Evolutionary conservation across 2,113 vertebrate genomes (phyloP).

Genomic region (Lamprotornis superbus): DNA sequence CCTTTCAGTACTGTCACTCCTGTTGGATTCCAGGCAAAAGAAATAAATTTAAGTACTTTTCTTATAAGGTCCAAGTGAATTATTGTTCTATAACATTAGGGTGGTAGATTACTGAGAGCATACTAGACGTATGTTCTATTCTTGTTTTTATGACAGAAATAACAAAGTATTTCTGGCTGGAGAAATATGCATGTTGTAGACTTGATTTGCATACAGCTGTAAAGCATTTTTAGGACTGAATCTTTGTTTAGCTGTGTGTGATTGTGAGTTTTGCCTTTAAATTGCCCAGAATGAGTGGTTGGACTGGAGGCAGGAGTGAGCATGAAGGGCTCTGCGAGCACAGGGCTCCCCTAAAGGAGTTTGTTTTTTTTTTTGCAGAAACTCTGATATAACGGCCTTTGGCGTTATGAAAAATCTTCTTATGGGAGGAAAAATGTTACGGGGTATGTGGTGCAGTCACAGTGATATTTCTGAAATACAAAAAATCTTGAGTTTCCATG

Average conservation of each 20-base stretch:
- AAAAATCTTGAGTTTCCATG: background rate
- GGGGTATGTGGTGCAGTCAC: background rate
- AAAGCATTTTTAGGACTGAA: background rate
- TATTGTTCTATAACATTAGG: background rate
- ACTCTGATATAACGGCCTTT: background rate
- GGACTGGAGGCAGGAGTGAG: background rate
- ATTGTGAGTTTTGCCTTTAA: background rate
- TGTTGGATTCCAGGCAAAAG: background rate
- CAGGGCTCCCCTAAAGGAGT: background rate
- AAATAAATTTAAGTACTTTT: background rate
- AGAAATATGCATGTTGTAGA: background rate
- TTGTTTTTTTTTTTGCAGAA: background rate
- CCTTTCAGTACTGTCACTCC: background rate
- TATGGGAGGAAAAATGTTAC: background rate
- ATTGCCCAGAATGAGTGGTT: background rate
- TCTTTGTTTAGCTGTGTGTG: background rate
- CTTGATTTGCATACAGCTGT: background rate
- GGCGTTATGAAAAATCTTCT: background rate
- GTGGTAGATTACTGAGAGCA: background rate
- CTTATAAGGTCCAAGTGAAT: background rate
- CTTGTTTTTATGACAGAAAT: background rate
- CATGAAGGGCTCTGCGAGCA: background rate
- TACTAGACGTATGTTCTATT: background rate
- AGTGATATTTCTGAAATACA: background rate
- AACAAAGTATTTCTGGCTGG: background rate